Evolutionary conservation across 2,888 invertebrate species (phyloP).

Genomic region (Stenolophus ochropezus): DNA sequence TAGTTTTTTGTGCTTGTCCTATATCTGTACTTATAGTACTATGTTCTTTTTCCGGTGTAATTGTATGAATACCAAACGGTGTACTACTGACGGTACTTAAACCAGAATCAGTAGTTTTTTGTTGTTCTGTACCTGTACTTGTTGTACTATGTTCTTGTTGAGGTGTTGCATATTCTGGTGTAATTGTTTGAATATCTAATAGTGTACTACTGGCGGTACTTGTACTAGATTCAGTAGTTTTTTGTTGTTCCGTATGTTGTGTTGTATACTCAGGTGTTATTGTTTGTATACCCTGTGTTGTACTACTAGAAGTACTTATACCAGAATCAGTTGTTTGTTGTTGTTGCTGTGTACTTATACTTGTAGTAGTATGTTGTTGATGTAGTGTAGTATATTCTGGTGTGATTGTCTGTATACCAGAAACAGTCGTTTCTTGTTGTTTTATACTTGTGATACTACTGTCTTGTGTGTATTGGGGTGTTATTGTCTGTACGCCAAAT

Average conservation of each 20-base stretch:
- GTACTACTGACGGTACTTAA: background rate
- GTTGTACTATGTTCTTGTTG: too few species aligned
- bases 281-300: background rate
- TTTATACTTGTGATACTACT: background rate
- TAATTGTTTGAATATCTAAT: conserved; percentile 7
- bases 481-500: background rate
- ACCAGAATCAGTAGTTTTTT: background rate
- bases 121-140: background rate
- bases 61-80: background rate
- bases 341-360: too few species aligned
- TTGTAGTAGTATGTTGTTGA: background rate
- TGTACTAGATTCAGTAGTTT: background rate
- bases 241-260: background rate
- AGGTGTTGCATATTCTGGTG: background rate
- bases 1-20: too few species aligned
- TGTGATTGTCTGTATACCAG: conserved; percentile 15
- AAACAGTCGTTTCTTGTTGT: background rate
- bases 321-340: too few species aligned
- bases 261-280: conserved; percentile 32
- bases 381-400: background rate
- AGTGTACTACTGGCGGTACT: background rate
- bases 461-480: background rate
- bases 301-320: background rate
- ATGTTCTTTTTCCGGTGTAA: conserved; percentile 18
- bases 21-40: background rate